phyloP scores from a whole-genome alignment of 2,797 vertebrate species.

The Scleropages formosus region DNA sequence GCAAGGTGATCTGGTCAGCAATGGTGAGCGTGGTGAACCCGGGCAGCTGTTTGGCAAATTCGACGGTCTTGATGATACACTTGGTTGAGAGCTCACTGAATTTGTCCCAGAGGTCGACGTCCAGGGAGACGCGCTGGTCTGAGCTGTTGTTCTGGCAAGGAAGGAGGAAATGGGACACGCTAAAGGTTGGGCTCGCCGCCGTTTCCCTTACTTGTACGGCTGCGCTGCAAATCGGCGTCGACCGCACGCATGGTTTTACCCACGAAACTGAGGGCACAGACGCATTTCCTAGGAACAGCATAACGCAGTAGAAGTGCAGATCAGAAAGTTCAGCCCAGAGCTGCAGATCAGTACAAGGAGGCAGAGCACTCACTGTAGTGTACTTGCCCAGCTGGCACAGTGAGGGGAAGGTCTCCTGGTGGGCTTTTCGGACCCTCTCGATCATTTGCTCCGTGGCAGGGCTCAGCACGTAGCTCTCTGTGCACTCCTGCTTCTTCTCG shows the following conservation, averaged over 20 bases:
- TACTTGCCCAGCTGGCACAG: slow-evolving; percentile 98
- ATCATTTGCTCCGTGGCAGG: slow-evolving; percentile 94
- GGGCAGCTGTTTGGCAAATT: slow-evolving; percentile 96
- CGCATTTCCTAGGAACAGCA: too few relatives aligned
- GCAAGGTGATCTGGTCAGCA: slow-evolving; percentile 97
- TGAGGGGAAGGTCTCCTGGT: slow-evolving; percentile 95
- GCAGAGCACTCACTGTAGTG: slow-evolving; percentile 81
- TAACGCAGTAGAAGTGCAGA: too few relatives aligned
- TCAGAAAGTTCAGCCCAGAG: too few relatives aligned
- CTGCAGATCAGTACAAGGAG: not conserved
- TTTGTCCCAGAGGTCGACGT: slow-evolving; percentile 97
- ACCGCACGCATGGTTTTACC: not conserved
- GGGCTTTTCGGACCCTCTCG: slow-evolving; percentile 93
- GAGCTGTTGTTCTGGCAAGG: slow-evolving; percentile 87
- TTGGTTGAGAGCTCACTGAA: slow-evolving; percentile 98
- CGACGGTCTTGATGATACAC: slow-evolving; percentile 98
- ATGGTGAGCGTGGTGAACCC: slow-evolving; percentile 97
- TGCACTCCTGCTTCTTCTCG: slow-evolving; percentile 86
- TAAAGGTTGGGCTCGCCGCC: not conserved
- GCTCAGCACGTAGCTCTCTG: slow-evolving; percentile 87
- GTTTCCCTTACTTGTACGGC: not conserved
- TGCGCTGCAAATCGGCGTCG: not conserved
- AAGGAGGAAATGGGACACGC: not conserved
- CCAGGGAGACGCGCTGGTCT: slow-evolving; percentile 87
- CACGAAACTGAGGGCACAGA: too few relatives aligned